phyloP scores from a whole-genome alignment of 2,888 invertebrate genomes.

The Artemia sinica region DNA sequence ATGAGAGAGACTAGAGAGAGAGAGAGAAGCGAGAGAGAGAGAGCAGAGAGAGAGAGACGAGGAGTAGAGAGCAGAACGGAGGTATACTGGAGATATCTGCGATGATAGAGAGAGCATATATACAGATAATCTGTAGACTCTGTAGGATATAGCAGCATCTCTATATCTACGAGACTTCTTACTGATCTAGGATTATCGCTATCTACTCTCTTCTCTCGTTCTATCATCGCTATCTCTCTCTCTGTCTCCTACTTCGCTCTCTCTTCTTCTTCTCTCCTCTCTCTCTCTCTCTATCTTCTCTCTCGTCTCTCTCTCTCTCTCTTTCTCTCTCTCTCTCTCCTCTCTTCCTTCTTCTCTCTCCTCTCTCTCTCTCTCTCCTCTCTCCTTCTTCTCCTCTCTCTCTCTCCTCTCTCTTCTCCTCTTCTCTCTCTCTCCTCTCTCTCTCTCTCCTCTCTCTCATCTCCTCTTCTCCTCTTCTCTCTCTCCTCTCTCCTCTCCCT shows the following conservation, averaged over 20 bases:
- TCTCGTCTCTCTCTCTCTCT: too few relatives aligned
- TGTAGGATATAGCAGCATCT: too few relatives aligned
- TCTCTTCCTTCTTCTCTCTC: slow-evolving; percentile 19
- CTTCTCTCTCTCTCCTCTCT: slow-evolving; percentile 23
- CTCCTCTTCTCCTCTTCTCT: slow-evolving; percentile 21
- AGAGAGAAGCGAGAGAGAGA: too few relatives aligned
- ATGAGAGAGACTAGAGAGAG: too few relatives aligned
- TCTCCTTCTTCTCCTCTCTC: slow-evolving; percentile 20
- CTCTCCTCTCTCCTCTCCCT: slow-evolving; percentile 22
- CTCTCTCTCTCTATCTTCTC: slow-evolving; percentile 21
- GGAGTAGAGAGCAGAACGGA: too few relatives aligned
- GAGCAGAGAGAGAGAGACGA: too few relatives aligned
- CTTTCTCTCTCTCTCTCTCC: slow-evolving; percentile 17
- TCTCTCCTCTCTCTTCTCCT: slow-evolving; percentile 24
- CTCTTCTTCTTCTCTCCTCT: slow-evolving; percentile 24
- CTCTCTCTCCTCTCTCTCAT: slow-evolving; percentile 19
- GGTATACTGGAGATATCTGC: too few relatives aligned
- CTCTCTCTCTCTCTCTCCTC: slow-evolving; percentile 19
- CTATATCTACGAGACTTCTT: too few relatives aligned
- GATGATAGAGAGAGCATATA: too few relatives aligned
- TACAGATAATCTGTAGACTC: too few relatives aligned
- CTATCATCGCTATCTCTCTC: slow-evolving; percentile 17
- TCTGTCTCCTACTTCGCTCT: slow-evolving; percentile 16
- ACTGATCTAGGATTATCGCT: too few relatives aligned
- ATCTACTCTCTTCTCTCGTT: too few relatives aligned